Conservation (phyloP, 1,140 invertebrate genomes). For the Bathynomus jamesi region DNA sequence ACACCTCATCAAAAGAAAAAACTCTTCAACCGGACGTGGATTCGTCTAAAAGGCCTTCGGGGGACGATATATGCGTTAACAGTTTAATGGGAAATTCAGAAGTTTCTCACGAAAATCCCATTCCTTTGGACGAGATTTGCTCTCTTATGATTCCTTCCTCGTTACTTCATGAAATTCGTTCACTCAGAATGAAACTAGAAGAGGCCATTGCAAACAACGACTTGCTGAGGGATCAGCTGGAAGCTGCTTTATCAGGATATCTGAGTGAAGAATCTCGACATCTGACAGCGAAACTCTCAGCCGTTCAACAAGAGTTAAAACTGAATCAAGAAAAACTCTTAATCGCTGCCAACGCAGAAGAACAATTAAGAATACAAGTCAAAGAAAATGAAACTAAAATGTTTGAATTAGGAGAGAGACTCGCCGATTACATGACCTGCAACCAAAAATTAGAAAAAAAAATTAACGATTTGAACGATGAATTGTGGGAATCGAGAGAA, state of each 20-base stretch:
- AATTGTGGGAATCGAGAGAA: not conserved
- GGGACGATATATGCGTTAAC: slow-evolving; percentile 23
- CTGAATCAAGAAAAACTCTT: not conserved
- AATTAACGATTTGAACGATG: not conserved
- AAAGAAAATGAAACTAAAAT: not conserved
- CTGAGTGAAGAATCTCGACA: slow-evolving; percentile 18
- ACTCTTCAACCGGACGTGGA: too few species aligned
- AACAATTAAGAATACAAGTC: not conserved
- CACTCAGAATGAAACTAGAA: slow-evolving; percentile 42
- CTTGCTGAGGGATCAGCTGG: slow-evolving; percentile 41
- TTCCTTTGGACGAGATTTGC: slow-evolving; percentile 15
- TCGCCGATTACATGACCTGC: not conserved
- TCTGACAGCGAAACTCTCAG: not conserved
- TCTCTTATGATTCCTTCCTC: slow-evolving; percentile 31
- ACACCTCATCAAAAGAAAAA: slow-evolving; percentile 19
- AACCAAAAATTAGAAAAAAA: not conserved
- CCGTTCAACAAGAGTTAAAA: not conserved
- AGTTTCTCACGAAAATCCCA: not conserved
- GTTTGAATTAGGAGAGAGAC: not conserved
- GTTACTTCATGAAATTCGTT: slow-evolving; percentile 43
- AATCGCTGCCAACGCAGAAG: not conserved
- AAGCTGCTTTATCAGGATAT: slow-evolving; percentile 33
- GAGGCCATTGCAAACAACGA: slow-evolving; percentile 43
- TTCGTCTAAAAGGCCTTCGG: too few species aligned
- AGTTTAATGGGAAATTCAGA: not conserved